A percentile compares a stretch with the other conserved stretches of the same genome.
phyloP scores from a whole-genome alignment of 2,113 vertebrate genomes.

The Lepidothrix coronata region DNA sequence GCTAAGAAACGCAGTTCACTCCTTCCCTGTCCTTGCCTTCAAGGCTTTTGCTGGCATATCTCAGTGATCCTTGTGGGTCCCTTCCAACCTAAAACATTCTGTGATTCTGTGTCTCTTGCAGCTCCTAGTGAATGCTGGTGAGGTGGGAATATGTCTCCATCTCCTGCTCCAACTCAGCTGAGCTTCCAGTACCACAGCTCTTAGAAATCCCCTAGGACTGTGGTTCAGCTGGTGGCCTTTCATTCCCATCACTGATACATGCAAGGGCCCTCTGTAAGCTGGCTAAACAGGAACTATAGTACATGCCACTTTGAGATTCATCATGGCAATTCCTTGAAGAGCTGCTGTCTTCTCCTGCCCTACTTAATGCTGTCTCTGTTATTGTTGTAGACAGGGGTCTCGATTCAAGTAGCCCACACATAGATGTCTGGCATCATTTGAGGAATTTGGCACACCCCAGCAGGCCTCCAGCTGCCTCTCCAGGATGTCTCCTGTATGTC shows the following conservation, averaged over 20 bases:
- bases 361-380: neutral
- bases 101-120: neutral
- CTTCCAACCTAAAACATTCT: neutral
- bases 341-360: neutral
- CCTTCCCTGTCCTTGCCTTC: neutral
- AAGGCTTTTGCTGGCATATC: neutral
- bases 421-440: neutral
- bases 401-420: neutral
- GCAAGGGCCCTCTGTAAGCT: neutral
- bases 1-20: neutral
- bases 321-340: neutral
- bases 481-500: neutral
- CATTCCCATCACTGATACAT: neutral
- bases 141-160: neutral
- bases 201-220: neutral
- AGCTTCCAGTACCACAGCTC: neutral
- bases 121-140: neutral
- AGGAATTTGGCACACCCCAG: neutral
- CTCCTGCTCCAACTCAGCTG: neutral
- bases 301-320: neutral
- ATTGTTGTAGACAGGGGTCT: neutral
- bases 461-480: neutral
- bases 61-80: neutral
- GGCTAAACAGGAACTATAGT: neutral
- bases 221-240: neutral